Percentiles rank a stretch among this genome's conserved stretches.
phyloP scores from a whole-genome alignment of 2,797 vertebrate species.

The Galaxias olidus region DNA sequence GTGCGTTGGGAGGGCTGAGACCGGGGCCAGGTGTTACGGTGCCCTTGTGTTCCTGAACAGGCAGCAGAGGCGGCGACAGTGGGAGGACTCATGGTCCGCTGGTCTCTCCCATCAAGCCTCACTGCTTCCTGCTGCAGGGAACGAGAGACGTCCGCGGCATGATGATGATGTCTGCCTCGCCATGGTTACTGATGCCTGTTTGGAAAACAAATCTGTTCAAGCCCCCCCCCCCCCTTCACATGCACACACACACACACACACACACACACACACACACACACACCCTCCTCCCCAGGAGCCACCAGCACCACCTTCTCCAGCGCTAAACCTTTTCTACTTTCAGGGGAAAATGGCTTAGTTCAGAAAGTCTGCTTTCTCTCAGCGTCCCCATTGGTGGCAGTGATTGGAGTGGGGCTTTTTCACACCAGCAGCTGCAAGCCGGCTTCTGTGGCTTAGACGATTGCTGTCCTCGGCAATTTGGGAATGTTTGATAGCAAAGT shows the following conservation, averaged over 20 bases:
- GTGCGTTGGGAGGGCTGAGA: not conserved
- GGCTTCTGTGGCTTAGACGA: not conserved
- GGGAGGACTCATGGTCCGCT: conserved; percentile 49
- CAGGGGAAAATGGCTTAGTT: conserved; percentile 22
- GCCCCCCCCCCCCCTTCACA: conserved; percentile 4
- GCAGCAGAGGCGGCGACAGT: conserved; percentile 39
- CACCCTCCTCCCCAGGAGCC: no score
- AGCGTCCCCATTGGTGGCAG: conserved; percentile 3
- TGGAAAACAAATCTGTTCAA: conserved; percentile 52
- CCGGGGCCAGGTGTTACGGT: conserved; percentile 41
- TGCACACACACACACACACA: no score
- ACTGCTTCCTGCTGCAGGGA: conserved; percentile 53
- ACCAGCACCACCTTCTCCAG: conserved; percentile 29
- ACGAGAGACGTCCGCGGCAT: conserved; percentile 32
- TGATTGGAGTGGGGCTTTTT: conserved; percentile 1
- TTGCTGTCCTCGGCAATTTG: conserved; percentile 8
- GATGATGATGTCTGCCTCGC: conserved; percentile 44
- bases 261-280: no score
- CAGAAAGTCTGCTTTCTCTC: conserved; percentile 9
- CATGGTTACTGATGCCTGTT: conserved; percentile 51
- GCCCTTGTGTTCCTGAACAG: conserved; percentile 45
- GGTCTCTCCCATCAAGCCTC: conserved; percentile 34
- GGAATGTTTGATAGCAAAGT: conserved; percentile 6
- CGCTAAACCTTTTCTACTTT: conserved; percentile 21
- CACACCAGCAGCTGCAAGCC: conserved; percentile 4